Base-by-base conservation (phyloP, 2,888 invertebrate species). In the Tiliacea aurago region DNA sequence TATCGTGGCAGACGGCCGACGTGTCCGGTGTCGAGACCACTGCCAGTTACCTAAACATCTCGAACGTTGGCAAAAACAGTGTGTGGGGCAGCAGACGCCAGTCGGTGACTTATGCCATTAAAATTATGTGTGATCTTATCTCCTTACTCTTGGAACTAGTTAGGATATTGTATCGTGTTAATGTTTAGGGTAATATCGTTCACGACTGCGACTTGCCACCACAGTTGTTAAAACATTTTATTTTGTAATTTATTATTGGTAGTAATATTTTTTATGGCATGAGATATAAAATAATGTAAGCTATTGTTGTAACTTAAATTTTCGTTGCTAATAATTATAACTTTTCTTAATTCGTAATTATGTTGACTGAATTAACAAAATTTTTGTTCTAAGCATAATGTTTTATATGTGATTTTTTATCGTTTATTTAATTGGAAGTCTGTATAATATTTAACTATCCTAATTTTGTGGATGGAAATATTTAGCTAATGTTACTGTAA, bases 221-320 rank as follows among this genome's bases (percentile, higher is more conserved):
- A 83, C 80, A 78, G 79, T 87, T 86, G 76, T 78, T 86, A 64
- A 82, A 74, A 76, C 76, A 75, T 78, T 80, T 81, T 84, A 83
- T 81, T 77, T 83, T 83, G 81, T 80, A 81, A 72, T 82, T 81
- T 81, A 82, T 81, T 82, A 84, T 81, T 77, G 61, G 72, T 85
- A 83, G 76, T 79, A 70, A 81, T 86, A 84, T 86, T 86, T 88
- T 87, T 87, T 87, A 87, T 89, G 87, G 89, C 91, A 87, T 86
- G 83, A 83, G 84, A 72, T 74, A 74, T 86, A 75, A 80, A 83
- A 79, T 69, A 84, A 76, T 83, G 77, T 84, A 81, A 84, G 76
- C 81, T 86, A 82, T 84, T 85, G 76, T 84, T 84, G 79, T 81
- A 80, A 75, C 63, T 84, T 78, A 83, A 84, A 87, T 79, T 84